Conservation (phyloP, 2,888 invertebrate genomes). For the Amiota mariae region DNA sequence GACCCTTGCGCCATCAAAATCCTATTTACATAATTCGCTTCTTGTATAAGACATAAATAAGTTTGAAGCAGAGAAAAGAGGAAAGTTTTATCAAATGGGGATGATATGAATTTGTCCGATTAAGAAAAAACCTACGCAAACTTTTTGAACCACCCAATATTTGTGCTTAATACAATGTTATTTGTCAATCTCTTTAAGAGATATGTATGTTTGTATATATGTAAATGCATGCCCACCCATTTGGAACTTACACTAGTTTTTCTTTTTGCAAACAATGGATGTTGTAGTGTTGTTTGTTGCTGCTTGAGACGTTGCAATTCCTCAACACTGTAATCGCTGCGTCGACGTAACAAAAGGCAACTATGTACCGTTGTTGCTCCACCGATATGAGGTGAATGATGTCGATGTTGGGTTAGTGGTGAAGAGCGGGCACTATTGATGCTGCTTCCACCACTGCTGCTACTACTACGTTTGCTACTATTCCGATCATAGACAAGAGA, state of each 20-base stretch:
- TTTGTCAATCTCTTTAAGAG: too few species aligned
- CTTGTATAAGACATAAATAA: too few species aligned
- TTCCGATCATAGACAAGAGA: constrained; percentile 59
- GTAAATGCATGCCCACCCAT: neutral
- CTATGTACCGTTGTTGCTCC: constrained; percentile 48
- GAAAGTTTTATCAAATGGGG: too few species aligned
- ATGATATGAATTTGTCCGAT: too few species aligned
- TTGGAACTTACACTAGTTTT: constrained; percentile 56
- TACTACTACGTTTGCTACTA: constrained; percentile 32
- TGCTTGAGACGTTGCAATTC: constrained; percentile 63
- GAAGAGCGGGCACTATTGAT: constrained; percentile 50
- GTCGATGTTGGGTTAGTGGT: constrained; percentile 43
- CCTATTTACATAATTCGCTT: too few species aligned
- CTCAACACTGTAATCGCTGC: constrained; percentile 65
- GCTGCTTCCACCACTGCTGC: neutral
- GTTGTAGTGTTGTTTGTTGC: constrained; percentile 49
- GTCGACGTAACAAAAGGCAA: constrained; percentile 65
- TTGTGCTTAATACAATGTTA: too few species aligned
- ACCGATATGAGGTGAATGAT: constrained; percentile 47
- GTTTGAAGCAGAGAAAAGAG: too few species aligned
- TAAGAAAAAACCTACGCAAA: too few species aligned
- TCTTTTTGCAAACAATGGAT: constrained; percentile 45
- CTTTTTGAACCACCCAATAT: too few species aligned
- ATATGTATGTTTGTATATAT: too few species aligned
- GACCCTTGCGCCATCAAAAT: too few species aligned